phyloP scores from a whole-genome alignment of 2,888 invertebrate genomes.

The Lasioglossum pauxillum region DNA sequence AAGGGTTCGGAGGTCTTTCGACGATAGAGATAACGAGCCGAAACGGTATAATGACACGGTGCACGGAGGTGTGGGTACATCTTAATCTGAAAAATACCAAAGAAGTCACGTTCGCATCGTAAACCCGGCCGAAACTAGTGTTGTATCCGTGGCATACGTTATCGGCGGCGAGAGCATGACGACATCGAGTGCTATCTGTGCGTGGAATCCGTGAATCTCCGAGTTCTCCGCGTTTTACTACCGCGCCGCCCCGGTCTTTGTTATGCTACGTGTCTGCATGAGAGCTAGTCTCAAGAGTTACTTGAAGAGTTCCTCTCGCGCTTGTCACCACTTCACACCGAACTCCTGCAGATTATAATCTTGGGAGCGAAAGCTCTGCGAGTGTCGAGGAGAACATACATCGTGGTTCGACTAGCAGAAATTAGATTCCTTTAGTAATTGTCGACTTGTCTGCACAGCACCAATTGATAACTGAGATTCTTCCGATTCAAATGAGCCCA shows the following conservation, averaged over 20 bases:
- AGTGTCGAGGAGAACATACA: background rate
- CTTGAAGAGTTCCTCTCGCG: slow-evolving; percentile 6
- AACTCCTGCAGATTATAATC: background rate
- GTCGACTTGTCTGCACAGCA: background rate
- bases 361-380: background rate
- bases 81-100: background rate
- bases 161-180: background rate
- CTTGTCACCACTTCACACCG: background rate
- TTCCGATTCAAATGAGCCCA: background rate
- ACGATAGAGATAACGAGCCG: background rate
- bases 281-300: background rate
- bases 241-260: background rate
- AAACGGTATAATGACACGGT: background rate
- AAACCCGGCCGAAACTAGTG: background rate
- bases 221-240: background rate
- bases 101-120: background rate
- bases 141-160: background rate
- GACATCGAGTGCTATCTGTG: background rate
- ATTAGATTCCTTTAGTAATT: too few relatives aligned
- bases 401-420: background rate
- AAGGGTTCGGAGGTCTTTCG: background rate
- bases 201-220: background rate
- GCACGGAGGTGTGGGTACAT: background rate
- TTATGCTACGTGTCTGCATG: background rate
- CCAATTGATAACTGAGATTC: background rate